Evolutionary conservation across 2,113 vertebrate species (phyloP).

Genomic region (Condylura cristata): DNA sequence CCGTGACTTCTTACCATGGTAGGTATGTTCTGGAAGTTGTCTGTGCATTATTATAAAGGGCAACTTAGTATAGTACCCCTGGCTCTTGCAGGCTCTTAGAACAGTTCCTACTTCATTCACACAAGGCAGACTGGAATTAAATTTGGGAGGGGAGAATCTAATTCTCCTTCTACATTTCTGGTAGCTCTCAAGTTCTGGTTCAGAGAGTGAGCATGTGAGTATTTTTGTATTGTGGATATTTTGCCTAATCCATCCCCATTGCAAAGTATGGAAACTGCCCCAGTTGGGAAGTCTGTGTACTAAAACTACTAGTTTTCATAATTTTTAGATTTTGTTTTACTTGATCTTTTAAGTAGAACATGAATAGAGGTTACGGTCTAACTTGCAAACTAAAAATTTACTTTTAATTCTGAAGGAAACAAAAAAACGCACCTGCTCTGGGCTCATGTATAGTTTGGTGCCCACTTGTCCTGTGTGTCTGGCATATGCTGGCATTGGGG

Average conservation of each 20-base stretch:
- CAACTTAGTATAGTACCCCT: background rate
- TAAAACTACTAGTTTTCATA: background rate
- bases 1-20: background rate
- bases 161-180: background rate
- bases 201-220: background rate
- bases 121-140: background rate
- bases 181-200: background rate
- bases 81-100: background rate
- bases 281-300: background rate
- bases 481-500: constrained; percentile 95
- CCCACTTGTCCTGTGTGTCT: constrained; percentile 98
- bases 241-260: background rate
- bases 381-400: background rate
- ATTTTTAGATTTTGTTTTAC: background rate
- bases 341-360: background rate
- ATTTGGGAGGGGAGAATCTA: background rate
- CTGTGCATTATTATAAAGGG: background rate
- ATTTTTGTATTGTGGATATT: background rate
- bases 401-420: background rate
- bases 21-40: background rate
- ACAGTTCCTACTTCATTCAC: background rate
- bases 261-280: background rate
- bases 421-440: constrained; percentile 92
- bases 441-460: constrained; percentile 99
- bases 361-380: background rate